A percentile compares a stretch with the other conserved stretches of the same genome.
phyloP scores from a whole-genome alignment of 2,797 vertebrate species.

The Nannoperca australis region DNA sequence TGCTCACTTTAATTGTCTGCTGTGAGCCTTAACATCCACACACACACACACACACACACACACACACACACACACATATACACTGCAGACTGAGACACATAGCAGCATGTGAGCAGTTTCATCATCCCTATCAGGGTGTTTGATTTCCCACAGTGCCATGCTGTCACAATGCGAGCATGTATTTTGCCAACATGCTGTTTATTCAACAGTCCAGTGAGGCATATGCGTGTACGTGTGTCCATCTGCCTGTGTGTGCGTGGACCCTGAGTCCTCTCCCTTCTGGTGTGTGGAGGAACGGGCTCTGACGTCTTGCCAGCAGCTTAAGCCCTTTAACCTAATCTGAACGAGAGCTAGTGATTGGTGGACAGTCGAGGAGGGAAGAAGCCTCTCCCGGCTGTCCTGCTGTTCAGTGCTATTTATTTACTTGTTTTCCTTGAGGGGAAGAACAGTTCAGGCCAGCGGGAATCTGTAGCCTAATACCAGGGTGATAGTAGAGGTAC shows the following conservation, averaged over 20 bases:
- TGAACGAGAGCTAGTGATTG: constrained; percentile 54
- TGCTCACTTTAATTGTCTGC: constrained; percentile 67
- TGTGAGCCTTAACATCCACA: constrained; percentile 24
- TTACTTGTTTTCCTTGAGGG: not conserved
- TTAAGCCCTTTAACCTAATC: constrained; percentile 80
- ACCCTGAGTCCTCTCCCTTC: constrained; percentile 40
- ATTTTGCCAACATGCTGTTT: constrained; percentile 51
- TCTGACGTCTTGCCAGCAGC: constrained; percentile 63
- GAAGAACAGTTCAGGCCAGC: not conserved
- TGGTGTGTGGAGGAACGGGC: constrained; percentile 41
- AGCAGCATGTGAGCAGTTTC: constrained; percentile 52
- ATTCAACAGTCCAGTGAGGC: constrained; percentile 26
- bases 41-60: constrained; percentile 16
- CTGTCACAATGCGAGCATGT: constrained; percentile 42
- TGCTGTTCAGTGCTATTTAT: constrained; percentile 38
- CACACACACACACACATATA: not conserved
- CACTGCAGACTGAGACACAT: constrained; percentile 13
- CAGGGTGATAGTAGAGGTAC: not conserved
- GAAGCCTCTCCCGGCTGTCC: constrained; percentile 60
- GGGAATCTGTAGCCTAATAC: not conserved
- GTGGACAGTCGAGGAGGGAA: constrained; percentile 54
- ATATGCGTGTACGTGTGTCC: constrained; percentile 6
- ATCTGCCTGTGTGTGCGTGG: constrained; percentile 3
- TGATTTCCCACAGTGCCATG: constrained; percentile 60
- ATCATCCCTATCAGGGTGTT: constrained; percentile 42